Evolutionary conservation across 2,113 vertebrate species (phyloP).

Genomic region (Perca schrenkii): DNA sequence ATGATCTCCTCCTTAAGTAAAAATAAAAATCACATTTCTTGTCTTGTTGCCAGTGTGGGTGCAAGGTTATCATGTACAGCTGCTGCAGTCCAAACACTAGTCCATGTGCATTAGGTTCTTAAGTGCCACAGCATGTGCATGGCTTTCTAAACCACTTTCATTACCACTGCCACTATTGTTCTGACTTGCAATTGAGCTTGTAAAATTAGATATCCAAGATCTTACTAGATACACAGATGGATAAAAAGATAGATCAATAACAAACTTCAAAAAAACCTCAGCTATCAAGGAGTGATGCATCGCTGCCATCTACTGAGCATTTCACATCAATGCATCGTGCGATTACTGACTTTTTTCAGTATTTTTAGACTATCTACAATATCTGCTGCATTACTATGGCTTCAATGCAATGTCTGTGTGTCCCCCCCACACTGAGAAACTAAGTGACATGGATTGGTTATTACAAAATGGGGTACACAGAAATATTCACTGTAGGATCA

Average conservation of each 20-base stretch:
- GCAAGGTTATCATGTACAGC: neutral
- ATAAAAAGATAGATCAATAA: neutral
- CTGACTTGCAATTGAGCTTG: neutral
- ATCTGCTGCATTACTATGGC: neutral
- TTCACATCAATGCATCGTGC: neutral
- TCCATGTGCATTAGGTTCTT: neutral
- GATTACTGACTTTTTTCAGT: neutral
- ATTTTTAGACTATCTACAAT: neutral
- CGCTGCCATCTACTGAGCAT: conserved; percentile 57
- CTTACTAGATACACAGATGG: no score
- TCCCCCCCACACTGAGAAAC: neutral
- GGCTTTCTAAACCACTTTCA: neutral
- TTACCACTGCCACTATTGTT: no score
- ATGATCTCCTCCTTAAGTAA: neutral
- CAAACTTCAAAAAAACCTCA: neutral
- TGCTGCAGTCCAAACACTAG: neutral
- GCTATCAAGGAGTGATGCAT: conserved; percentile 7
- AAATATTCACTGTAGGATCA: neutral
- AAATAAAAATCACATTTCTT: neutral
- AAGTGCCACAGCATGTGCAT: neutral
- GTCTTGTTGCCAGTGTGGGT: neutral
- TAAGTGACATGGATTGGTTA: no score
- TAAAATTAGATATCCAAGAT: no score
- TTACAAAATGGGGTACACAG: neutral
- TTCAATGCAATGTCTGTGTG: neutral